These are phyloP conservation scores for Ceyx margarethae DNA, from an alignment of 2,113 vertebrate species.

Conservation along the genomic window DNA sequence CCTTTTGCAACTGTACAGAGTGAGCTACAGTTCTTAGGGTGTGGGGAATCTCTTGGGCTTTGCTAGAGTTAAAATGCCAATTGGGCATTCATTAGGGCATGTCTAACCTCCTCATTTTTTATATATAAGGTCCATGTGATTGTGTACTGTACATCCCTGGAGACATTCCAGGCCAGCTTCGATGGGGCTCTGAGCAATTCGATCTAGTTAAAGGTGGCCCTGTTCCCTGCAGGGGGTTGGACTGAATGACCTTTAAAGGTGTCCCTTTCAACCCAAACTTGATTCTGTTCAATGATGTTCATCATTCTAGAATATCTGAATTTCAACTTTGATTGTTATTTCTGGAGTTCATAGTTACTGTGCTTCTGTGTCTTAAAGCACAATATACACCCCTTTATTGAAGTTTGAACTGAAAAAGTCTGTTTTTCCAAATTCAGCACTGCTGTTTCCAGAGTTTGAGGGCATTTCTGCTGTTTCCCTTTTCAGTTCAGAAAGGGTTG, in stretches of 20 bases:
- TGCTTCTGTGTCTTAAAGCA: neutral
- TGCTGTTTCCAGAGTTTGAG: neutral
- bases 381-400: neutral
- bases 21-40: neutral
- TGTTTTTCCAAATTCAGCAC: neutral
- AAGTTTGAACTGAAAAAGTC: neutral
- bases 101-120: neutral
- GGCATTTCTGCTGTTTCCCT: neutral
- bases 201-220: too few relatives aligned
- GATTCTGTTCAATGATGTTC: neutral
- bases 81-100: neutral
- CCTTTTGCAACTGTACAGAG: neutral
- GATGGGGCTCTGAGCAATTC: too few relatives aligned
- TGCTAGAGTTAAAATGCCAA: neutral
- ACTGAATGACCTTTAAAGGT: too few relatives aligned
- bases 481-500: neutral
- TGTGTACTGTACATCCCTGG: neutral
- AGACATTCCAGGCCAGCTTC: too few relatives aligned
- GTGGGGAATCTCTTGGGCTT: neutral
- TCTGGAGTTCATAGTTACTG: neutral
- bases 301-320: neutral
- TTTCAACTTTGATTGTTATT: neutral
- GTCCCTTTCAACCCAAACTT: too few relatives aligned
- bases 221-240: too few relatives aligned
- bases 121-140: neutral